Base-by-base conservation (phyloP, 2,797 vertebrate species). In the Holocentrus rufus region DNA sequence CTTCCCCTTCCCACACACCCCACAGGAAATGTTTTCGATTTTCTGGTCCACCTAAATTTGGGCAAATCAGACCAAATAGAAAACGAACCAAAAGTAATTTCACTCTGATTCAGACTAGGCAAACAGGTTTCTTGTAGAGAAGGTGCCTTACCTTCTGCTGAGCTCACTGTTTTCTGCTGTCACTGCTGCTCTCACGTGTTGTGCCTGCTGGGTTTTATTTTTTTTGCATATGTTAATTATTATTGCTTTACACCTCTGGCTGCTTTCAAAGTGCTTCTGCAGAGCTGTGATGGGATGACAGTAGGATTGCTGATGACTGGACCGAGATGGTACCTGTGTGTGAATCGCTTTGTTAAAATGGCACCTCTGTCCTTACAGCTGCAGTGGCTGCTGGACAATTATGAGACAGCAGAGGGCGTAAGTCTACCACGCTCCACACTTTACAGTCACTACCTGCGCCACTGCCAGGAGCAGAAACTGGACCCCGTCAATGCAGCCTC, bases 401-500 rank as follows among this genome's bases (percentile, higher is more conserved):
- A 99, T 0, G 98, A 99, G 91, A 99, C 98, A 0, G 98, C 98
- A 0, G 98, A 99, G 78, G 98, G 98, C 0, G 98, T 99, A 69
- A 99, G 98, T 89, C 94, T 99, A 31, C 98, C 98, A 50, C 91
- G 98, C 72, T 98, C 97, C 81, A 97, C 96, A 1, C 96, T 99
- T 63, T 99, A 99, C 94, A 98, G 94, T 94, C 98, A 99, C 82
- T 99, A 99, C 89, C 93, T 99, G 69, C 91, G 97, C 63, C 98
- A 99, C 94, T 99, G 98, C 90, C 97, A 99, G 92, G 97, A 99
- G 83, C 96, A 99, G 93, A 98, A 98, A 60, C 95, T 99, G 80
- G 98, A 99, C 82, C 98, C 98, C 0, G 98, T 99, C 64, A 99
- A 99, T 0, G 98, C 98, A 0, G 98, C 98, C 1, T 98, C 97